These are phyloP conservation scores for Phorcus lineatus DNA, from an alignment of 2,888 invertebrate genomes.

Conservation along the genomic window DNA sequence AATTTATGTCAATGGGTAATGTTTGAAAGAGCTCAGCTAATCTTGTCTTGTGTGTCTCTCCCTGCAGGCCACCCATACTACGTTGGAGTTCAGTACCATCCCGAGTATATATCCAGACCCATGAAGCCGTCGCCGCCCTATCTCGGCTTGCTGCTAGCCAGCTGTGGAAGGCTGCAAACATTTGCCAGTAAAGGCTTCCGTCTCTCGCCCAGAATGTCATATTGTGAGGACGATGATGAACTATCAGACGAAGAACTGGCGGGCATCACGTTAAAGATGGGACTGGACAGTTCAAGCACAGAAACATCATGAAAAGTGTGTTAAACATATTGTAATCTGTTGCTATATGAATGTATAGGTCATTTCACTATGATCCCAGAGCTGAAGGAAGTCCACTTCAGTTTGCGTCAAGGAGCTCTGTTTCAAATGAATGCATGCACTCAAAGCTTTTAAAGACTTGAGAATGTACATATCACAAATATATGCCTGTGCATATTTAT, in stretches of 20 bases:
- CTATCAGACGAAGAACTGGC: slow-evolving; percentile 6
- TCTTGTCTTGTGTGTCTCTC: too few species aligned
- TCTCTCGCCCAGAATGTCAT: slow-evolving; percentile 68
- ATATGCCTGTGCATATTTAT: too few species aligned
- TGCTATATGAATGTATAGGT: too few species aligned
- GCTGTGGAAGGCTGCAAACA: slow-evolving; percentile 86
- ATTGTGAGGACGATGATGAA: slow-evolving; percentile 57
- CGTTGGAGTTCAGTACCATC: slow-evolving; percentile 97
- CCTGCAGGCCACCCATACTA: slow-evolving; percentile 88
- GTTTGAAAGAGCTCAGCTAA: too few species aligned
- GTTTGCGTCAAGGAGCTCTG: too few species aligned
- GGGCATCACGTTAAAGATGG: background rate
- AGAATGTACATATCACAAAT: too few species aligned
- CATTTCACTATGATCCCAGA: too few species aligned
- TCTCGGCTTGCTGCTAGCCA: slow-evolving; percentile 93
- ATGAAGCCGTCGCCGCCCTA: slow-evolving; percentile 92
- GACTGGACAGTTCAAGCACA: background rate
- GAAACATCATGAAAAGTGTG: background rate
- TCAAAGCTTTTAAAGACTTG: too few species aligned
- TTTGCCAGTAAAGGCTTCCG: slow-evolving; percentile 70
- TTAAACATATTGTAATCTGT: too few species aligned
- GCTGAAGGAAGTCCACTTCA: too few species aligned
- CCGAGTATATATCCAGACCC: slow-evolving; percentile 92
- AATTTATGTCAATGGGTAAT: too few species aligned
- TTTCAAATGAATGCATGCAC: too few species aligned